Base-by-base conservation (phyloP, 2,113 vertebrate genomes). In the Dipodomys ordii region DNA sequence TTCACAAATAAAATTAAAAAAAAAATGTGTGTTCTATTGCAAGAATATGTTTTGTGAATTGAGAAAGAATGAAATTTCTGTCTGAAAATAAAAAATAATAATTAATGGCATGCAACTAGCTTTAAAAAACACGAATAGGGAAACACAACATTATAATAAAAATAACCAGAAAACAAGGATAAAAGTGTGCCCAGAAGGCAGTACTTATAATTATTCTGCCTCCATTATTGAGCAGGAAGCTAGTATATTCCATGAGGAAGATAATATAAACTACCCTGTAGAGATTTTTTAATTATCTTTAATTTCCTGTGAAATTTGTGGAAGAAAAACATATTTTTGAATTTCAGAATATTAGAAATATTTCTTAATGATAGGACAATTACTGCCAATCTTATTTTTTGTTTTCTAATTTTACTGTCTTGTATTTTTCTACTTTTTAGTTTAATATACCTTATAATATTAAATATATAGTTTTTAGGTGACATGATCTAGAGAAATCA, bases 21-120 rank as follows among this genome's bases (percentile, higher is more conserved):
- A 74, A 96, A 27, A 88, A 78, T 0, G 7, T 94, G 18, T 76
- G 90, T 13, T 92, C 0, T 87, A 12, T 69, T 93, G 81, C 76
- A 10, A 92, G 92, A 64, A 73, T 90, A 73, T 90, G 53, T 94
- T 96, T 90, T 28, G 35, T 82, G 28, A 27, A 83, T 27, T 92
- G 80, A n/a, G 94, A 97, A 49, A 80, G 53, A 57, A 4, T 16
- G 12, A 18, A 85, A 62, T 25, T 80, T n/a, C 79, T 93, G 3
- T 83, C 94, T 91, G 39, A 77, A 91, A 96, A 92, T 7, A 32
- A 95, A 96, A 97, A 88, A 19, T 86, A 94, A 94, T 90, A 96
- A 97, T 30, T 96, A 92, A 96, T 81, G 30, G 44, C 25, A 32
- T 89, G 18, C 64, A 68, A 93, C 53, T 68, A 79, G 20, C 5